Percentiles rank a stretch among this genome's conserved stretches.
phyloP scores from a whole-genome alignment of 2,888 invertebrate genomes.

The Erannis defoliaria region DNA sequence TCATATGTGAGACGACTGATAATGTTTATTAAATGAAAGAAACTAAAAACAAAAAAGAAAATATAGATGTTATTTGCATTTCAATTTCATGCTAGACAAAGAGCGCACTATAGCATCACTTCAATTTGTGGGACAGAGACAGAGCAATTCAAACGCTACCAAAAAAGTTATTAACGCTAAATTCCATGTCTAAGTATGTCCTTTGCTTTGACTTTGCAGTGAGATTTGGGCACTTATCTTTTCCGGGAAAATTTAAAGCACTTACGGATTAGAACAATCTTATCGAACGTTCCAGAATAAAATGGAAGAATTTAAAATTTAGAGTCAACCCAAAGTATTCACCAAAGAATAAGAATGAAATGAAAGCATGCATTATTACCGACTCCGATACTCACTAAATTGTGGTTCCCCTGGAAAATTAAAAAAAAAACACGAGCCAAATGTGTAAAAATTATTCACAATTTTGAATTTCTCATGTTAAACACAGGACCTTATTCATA shows the following conservation, averaged over 20 bases:
- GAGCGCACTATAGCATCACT: no score
- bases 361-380: constrained; percentile 72
- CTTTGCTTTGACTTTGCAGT: no score
- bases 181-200: no score
- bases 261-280: background rate
- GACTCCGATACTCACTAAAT: constrained; percentile 81
- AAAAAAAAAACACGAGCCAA: constrained; percentile 73
- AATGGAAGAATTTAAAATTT: constrained; percentile 33
- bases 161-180: no score
- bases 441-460: constrained; percentile 81
- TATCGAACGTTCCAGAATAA: constrained; percentile 2
- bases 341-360: constrained; percentile 37
- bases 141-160: no score
- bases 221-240: no score
- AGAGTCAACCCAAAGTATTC: constrained; percentile 39
- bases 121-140: no score
- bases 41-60: no score
- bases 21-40: no score
- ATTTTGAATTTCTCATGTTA: constrained; percentile 49
- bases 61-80: no score
- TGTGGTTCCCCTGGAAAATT: constrained; percentile 85
- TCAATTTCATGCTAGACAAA: no score
- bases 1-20: no score
- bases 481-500: constrained; percentile 25
- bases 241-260: background rate